Evolutionary conservation across 2,797 vertebrate species (phyloP), one percentile per base, ranked within the genome.

Genomic region (Podargus strigoides): DNA sequence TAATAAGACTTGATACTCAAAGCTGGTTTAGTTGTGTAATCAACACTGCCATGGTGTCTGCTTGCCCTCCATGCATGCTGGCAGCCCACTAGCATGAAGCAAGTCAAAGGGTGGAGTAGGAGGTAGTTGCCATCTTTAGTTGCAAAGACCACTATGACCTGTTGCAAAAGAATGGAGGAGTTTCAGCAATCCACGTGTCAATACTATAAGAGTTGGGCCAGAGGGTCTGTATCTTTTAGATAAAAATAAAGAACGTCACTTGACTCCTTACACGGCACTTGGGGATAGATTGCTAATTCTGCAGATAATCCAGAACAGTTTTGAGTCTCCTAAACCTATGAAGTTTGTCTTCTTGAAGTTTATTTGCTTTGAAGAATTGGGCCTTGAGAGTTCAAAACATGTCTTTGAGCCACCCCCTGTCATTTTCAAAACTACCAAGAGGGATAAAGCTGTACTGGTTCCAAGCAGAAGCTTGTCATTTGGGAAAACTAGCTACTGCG

Each of bases 1-100:
- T 36, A 15, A 7, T 34, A 11, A 0, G 0, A 12, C 8, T 39
- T 22, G 12, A 5, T 32, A 6, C 26, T 75, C 36, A 13, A 21
- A 68, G 30, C 12, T 66, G 16, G 4, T 60, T 49, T 28, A 22
- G 16, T 24, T 56, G 23, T 37, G n/a, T 39, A 36, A 60, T 53
- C n/a, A 64, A 5, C 44, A 9, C 5, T 1, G 0, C 28, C 1
- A 0, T 8, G 10, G 26, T 26, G 28, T 37, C 37, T 66, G 13
- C n/a, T 34, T 60, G 7, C 16, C 11, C 13, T 46, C 12, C 5
- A 0, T 10, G 11, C 36, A 4, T 10, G 1, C 39, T 19, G 17
- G 4, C 20, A 12, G 21, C 10, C 9, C 17, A 17, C 49, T 9
- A 2, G 27, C 59, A 10, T 53, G 34, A 37, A 76, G 27, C 4